Evolutionary conservation across 2,888 invertebrate species (phyloP), one percentile per base, ranked within the genome.

Genomic region (Drosophila setosimentum): DNA sequence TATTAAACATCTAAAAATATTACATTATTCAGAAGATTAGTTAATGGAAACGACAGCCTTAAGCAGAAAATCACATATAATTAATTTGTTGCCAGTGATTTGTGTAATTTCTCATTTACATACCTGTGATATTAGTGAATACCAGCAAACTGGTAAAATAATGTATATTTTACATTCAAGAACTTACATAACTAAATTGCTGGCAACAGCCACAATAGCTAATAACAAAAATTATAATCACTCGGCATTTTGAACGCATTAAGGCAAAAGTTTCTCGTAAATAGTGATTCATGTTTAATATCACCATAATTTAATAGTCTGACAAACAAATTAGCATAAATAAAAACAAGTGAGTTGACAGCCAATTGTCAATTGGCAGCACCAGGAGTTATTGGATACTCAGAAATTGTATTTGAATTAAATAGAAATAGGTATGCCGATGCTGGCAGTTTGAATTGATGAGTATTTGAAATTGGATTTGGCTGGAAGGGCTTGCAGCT

Each of bases 311-410:
- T 61, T 53, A 35, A 8, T 18, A 21, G 42, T 13, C 11, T 13
- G 7, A 7, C 21, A 3, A 21, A 2, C 3, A 58, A 66, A 77
- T 76, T 76, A 66, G 63, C 81, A 77, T 77, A 48, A 76, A 76
- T 77, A 64, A 76, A 54, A 68, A 64, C 61, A 68, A 75, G 55
- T 64, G 58, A 63, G 59, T 51, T 69, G n/a, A 18, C 76, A 69
- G 21, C 7, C 24, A 32, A 51, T 16, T 21, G n/a, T 75, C 61
- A 68, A 60, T 69, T 60, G 51, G 53, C 50, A 42, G 21, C 35
- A 35, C 7, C 11, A n/a, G 29, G 18, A 33, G 18, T 3, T 32
- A 24, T 6, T 10, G 40, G n/a, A 13, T 21, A 45, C 16, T 33
- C 27, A 30, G 11, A 32, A 51, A 45, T 35, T 21, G 18, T 24